phyloP scores from a whole-genome alignment of 2,113 vertebrate genomes.

The Alethe castanea region DNA sequence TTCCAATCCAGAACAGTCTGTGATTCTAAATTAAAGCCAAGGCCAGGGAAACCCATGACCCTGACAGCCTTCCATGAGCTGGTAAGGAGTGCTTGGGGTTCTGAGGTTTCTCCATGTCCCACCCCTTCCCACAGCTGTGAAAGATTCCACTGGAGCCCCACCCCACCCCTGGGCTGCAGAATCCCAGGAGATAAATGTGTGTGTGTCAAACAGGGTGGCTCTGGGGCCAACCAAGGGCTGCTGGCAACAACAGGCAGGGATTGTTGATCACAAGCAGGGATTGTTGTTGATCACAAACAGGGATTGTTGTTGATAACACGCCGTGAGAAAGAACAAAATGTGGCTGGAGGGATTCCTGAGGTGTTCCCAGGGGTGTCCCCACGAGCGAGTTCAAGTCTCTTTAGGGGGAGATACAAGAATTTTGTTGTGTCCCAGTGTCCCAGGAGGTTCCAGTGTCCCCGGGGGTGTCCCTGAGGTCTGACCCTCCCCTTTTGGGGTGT shows the following conservation, averaged over 20 bases:
- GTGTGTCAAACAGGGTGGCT: neutral
- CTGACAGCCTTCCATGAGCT: neutral
- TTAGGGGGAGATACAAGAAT: too few species aligned
- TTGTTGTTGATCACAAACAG: neutral
- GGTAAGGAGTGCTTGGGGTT: accelerated
- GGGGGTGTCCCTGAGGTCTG: too few species aligned
- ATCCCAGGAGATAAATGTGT: neutral
- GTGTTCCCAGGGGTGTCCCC: too few species aligned
- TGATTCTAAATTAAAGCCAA: neutral
- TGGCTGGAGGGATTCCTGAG: neutral
- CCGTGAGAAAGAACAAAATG: neutral
- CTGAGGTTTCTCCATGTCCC: neutral
- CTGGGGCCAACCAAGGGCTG: neutral
- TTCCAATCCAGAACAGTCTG: neutral
- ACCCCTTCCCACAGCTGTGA: neutral
- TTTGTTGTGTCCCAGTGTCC: too few species aligned
- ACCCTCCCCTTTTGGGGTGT: too few species aligned
- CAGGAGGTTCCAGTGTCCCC: too few species aligned
- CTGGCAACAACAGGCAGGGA: neutral
- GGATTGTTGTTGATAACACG: accelerated
- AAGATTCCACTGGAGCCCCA: neutral
- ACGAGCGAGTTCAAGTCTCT: too few species aligned
- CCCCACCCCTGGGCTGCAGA: neutral
- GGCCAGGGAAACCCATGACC: neutral
- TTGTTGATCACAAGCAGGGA: neutral